Base-by-base conservation (phyloP, 2,888 invertebrate species). In the Colletes collaris region DNA sequence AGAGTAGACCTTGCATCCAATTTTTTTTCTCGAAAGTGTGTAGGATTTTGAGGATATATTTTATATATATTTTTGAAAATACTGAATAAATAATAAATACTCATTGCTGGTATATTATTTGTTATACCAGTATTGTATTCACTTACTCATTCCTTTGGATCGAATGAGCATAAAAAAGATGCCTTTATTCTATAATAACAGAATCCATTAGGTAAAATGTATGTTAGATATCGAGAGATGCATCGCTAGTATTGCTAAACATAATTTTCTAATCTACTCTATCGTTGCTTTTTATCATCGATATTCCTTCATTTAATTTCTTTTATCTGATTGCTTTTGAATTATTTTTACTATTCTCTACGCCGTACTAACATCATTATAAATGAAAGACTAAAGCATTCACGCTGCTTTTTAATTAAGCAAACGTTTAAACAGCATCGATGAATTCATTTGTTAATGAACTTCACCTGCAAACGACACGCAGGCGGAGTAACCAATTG, bases 401-500 rank as follows among this genome's bases (percentile, higher is more conserved):
- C 19, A 19, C 40, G 40, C 5, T 40, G 6, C 40, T 40, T 40
- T 0, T 16, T 46, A 60, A 44, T 60, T 60, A 19, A 46, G 60
- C 13, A 49, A 13, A 5, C 35, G 7, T 78, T 55, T 60, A 40
- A 77, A 46, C 37, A 46, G 37, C 5, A 35, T 7, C 59, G 77
- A 77, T 59, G 70, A 55, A 50, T 64, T 37, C 49, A 60, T 77
- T 77, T 8, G n/a, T 60, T 55, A 77, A 50, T 10, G 7, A 11
- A 46, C 65, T 77, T 78, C 60, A 52, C 44, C 44, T 46, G 76
- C n/a, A 58, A 46, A 37, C 8, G 10, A 16, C 11, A 37, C n/a
- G 72, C 58, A 37, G 67, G 66, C 63, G 72, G 46, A 40, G 53
- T 37, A 40, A 37, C 35, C 40, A 62, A 79, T 80, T 79, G 69